These are phyloP conservation scores for Acrossocheilus wenchowensis DNA, from an alignment of 2,797 vertebrate genomes.

Conservation along the genomic window DNA sequence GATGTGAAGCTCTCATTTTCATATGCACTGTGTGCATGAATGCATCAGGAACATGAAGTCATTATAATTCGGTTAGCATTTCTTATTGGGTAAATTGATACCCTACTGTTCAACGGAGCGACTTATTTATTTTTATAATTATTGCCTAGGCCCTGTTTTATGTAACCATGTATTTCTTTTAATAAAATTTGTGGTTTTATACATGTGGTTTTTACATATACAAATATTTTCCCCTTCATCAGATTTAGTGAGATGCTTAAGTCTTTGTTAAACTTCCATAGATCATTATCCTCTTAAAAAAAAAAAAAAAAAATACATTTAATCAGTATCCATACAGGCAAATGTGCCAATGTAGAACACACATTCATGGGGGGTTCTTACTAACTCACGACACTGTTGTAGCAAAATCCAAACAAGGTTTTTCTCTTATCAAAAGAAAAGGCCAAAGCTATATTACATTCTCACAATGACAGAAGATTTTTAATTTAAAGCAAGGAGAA, in stretches of 20 bases:
- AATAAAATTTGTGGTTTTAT: conserved; percentile 27
- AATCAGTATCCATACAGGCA: not conserved
- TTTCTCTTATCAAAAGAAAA: not conserved
- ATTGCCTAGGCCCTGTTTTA: not conserved
- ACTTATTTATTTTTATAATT: conserved; percentile 30
- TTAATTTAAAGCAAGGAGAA: not conserved
- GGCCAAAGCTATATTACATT: too few relatives aligned
- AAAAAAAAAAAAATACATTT: not conserved
- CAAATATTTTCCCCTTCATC: not conserved
- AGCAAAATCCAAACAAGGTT: not conserved
- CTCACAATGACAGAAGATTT: not conserved
- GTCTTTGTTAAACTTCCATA: not conserved
- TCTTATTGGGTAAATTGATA: not conserved
- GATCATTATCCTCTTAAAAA: not conserved
- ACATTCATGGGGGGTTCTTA: not conserved
- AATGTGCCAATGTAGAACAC: not conserved
- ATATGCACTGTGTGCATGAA: conserved; percentile 68
- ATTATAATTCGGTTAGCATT: conserved; percentile 32
- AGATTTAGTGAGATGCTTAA: not conserved
- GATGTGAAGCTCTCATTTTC: not conserved
- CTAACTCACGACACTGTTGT: not conserved
- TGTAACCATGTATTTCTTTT: conserved; percentile 1
- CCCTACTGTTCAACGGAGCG: not conserved
- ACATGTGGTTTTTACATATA: not conserved
- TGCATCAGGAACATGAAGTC: not conserved